Conservation (phyloP, 1,140 invertebrate genomes). For the Drosophila orosa region DNA sequence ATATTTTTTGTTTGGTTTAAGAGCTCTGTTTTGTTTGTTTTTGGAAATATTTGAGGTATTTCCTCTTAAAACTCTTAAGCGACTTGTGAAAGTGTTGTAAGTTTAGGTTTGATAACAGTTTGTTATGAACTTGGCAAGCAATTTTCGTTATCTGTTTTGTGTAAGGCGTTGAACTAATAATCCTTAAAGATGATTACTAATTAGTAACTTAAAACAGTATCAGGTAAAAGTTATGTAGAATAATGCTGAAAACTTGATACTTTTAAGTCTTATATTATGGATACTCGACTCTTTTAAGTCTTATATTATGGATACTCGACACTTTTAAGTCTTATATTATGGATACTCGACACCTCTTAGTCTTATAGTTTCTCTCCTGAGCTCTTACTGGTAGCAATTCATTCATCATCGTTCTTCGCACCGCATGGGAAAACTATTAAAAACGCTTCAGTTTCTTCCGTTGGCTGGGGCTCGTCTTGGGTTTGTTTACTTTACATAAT, state of each 20-base stretch:
- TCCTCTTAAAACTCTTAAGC: background rate
- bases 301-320: too few relatives aligned
- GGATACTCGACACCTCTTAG: too few relatives aligned
- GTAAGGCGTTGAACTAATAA: background rate
- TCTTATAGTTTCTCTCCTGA: background rate
- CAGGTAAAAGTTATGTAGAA: background rate
- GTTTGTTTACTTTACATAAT: slow-evolving; percentile 67
- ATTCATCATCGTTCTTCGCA: slow-evolving; percentile 49
- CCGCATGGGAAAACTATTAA: slow-evolving; percentile 59
- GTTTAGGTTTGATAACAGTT: background rate
- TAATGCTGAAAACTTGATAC: background rate
- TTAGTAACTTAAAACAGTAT: background rate
- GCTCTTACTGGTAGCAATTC: slow-evolving; percentile 33
- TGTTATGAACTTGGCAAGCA: background rate
- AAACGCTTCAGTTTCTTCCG: slow-evolving; percentile 68
- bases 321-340: too few relatives aligned
- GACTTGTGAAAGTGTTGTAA: background rate
- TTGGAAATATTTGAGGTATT: background rate
- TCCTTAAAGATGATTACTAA: background rate
- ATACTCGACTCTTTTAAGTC: too few relatives aligned
- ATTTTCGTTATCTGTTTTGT: background rate
- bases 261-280: too few relatives aligned
- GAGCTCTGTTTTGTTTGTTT: background rate
- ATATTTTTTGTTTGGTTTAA: background rate
- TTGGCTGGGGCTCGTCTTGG: slow-evolving; percentile 27